Percentiles rank a stretch among this genome's conserved stretches.
Evolutionary conservation across 2,888 invertebrate species (phyloP).

Genomic region (Aphrophora alni): DNA sequence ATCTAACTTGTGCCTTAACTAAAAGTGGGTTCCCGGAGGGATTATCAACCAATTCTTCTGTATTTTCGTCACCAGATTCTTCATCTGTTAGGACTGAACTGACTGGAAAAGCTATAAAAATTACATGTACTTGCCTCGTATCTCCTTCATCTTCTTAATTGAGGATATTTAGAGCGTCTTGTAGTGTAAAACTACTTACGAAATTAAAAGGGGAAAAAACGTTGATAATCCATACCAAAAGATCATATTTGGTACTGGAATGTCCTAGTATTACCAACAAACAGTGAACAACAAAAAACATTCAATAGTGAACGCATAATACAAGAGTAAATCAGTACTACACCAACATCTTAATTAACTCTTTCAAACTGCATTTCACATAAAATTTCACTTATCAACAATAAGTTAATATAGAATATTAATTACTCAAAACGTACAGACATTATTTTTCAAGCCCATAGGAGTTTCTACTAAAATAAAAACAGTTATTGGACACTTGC

Average conservation of each 20-base stretch:
- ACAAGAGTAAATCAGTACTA: no score
- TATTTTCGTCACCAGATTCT: slow-evolving; percentile 40
- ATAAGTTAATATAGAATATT: no score
- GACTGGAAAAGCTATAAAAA: slow-evolving; percentile 37
- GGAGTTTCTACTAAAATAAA: no score
- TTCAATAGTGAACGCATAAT: no score
- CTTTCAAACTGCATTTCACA: no score
- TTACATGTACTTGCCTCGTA: slow-evolving; percentile 26
- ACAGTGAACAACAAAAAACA: no score
- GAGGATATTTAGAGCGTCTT: slow-evolving; percentile 39
- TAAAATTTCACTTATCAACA: no score
- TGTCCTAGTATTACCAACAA: no score
- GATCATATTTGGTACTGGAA: background rate
- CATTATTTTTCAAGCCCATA: no score
- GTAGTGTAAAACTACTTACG: slow-evolving; percentile 39
- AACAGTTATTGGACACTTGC: no score
- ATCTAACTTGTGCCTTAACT: slow-evolving; percentile 36
- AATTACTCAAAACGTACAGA: no score
- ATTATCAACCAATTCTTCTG: slow-evolving; percentile 34
- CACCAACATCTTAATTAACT: no score
- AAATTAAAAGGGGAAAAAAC: slow-evolving; percentile 19
- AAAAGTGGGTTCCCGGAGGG: slow-evolving; percentile 39
- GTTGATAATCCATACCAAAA: slow-evolving; percentile 15
- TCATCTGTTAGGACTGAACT: slow-evolving; percentile 37
- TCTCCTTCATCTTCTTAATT: slow-evolving; percentile 18